A percentile compares a stretch with the other conserved stretches of the same genome.
Conservation (phyloP, 2,888 invertebrate genomes). For the Druceiella hillmani region DNA sequence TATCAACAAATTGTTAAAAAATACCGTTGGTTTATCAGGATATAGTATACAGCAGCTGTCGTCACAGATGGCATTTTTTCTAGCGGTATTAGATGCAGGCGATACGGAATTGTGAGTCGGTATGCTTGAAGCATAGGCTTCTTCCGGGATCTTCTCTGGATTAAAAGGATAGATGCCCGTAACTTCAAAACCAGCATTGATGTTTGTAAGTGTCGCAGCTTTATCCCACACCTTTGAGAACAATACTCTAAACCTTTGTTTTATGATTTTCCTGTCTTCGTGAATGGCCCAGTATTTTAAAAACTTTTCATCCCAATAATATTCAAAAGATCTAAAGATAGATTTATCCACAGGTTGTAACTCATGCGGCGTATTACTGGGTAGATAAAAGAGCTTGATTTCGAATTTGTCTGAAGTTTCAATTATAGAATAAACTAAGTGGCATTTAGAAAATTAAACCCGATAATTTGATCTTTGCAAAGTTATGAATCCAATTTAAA, state of each 20-base stretch:
- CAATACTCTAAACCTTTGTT: slow-evolving; percentile 26
- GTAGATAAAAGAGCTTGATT: slow-evolving; percentile 30
- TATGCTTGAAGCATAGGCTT: slow-evolving; percentile 25
- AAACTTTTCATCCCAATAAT: slow-evolving; percentile 30
- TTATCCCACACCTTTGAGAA: slow-evolving; percentile 26
- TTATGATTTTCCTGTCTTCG: slow-evolving; percentile 25
- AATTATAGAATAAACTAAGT: slow-evolving; percentile 27
- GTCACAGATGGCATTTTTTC: slow-evolving; percentile 3
- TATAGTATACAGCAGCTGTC: slow-evolving; percentile 6
- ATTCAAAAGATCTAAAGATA: slow-evolving; percentile 28
- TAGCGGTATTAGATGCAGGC: slow-evolving; percentile 13
- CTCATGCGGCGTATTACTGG: slow-evolving; percentile 32
- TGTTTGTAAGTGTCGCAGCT: slow-evolving; percentile 24
- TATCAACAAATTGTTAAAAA: too few species aligned
- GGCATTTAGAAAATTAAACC: slow-evolving; percentile 28
- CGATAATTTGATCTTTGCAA: neutral
- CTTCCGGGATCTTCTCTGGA: slow-evolving; percentile 25
- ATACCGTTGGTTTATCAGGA: too few species aligned
- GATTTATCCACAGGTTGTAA: slow-evolving; percentile 31
- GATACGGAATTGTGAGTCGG: slow-evolving; percentile 15
- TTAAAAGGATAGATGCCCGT: slow-evolving; percentile 28
- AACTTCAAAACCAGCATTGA: slow-evolving; percentile 25
- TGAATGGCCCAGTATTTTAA: slow-evolving; percentile 26
- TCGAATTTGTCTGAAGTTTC: slow-evolving; percentile 26
- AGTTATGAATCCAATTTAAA: too few species aligned